Evolutionary conservation across 2,888 invertebrate species (phyloP).

Genomic region (Ceratothoa steindachneri): DNA sequence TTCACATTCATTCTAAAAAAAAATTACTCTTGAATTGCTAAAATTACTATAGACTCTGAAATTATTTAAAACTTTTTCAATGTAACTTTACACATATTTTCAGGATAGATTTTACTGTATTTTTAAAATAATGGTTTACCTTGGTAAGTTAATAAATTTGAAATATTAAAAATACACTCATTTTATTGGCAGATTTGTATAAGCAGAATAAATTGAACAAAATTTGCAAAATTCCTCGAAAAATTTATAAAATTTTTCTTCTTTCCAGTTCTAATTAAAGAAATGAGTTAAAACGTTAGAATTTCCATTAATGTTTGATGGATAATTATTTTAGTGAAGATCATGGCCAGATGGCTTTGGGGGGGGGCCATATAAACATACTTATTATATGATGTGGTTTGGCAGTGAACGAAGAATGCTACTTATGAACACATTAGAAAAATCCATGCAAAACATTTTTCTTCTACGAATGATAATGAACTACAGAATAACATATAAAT

Average conservation of each 20-base stretch:
- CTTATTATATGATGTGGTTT: too few species aligned
- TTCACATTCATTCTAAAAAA: constrained; percentile 3
- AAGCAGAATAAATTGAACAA: neutral
- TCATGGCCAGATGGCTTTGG: too few species aligned
- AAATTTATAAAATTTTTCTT: too few species aligned
- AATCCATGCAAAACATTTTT: constrained; percentile 4
- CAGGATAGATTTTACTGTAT: neutral
- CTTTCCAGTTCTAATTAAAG: too few species aligned
- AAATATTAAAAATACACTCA: neutral
- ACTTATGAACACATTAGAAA: constrained; percentile 2
- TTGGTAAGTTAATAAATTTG: neutral
- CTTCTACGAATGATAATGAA: neutral
- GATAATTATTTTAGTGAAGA: too few species aligned
- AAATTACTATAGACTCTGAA: neutral
- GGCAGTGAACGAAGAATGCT: constrained; percentile 11
- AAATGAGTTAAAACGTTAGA: too few species aligned
- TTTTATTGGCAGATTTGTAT: neutral
- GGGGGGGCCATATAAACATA: too few species aligned
- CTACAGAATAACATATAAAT: neutral
- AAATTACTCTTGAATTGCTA: neutral
- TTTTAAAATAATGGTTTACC: neutral
- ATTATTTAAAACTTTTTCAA: neutral
- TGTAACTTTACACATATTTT: neutral
- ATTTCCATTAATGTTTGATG: too few species aligned
- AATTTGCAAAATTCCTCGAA: too few species aligned